phyloP scores from a whole-genome alignment of 1,140 invertebrate genomes.

The Trypoxylus dichotomus region DNA sequence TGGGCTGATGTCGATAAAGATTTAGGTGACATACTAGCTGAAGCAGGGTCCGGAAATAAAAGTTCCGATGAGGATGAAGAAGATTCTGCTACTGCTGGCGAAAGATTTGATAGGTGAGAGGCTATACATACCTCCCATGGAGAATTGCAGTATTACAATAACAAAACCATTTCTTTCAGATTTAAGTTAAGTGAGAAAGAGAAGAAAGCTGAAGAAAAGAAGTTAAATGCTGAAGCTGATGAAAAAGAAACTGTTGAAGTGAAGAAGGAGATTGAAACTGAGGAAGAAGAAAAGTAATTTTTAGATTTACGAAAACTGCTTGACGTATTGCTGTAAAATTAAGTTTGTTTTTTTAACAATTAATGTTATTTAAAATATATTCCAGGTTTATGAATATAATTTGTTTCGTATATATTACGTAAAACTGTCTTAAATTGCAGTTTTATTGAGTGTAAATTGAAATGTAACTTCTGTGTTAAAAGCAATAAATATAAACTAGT shows the following conservation, averaged over 20 bases:
- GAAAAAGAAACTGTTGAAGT: slow-evolving; percentile 30
- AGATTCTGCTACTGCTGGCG: slow-evolving; percentile 58
- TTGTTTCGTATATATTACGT: not conserved
- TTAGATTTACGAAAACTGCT: not conserved
- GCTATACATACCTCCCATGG: too few relatives aligned
- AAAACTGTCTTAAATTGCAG: not conserved
- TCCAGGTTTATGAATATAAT: not conserved
- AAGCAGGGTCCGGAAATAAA: slow-evolving; percentile 65
- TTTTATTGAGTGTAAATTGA: not conserved
- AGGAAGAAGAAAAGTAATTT: slow-evolving; percentile 10
- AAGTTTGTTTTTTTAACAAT: not conserved
- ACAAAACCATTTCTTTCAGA: slow-evolving; percentile 29
- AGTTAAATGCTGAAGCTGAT: slow-evolving; percentile 31
- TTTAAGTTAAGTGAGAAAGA: slow-evolving; percentile 48
- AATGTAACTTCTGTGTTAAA: too few relatives aligned
- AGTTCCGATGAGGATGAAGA: slow-evolving; percentile 73
- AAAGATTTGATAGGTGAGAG: slow-evolving; percentile 49
- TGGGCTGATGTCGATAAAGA: slow-evolving; percentile 78
- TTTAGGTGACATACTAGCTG: slow-evolving; percentile 67
- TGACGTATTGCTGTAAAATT: not conserved
- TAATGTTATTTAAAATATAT: not conserved
- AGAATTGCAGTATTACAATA: not conserved
- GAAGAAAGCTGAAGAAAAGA: slow-evolving; percentile 37
- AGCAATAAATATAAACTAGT: too few relatives aligned
- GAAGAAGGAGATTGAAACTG: slow-evolving; percentile 19